These are phyloP conservation scores for Gryllus bimaculatus DNA, from an alignment of 1,140 invertebrate genomes.

Conservation along the genomic window DNA sequence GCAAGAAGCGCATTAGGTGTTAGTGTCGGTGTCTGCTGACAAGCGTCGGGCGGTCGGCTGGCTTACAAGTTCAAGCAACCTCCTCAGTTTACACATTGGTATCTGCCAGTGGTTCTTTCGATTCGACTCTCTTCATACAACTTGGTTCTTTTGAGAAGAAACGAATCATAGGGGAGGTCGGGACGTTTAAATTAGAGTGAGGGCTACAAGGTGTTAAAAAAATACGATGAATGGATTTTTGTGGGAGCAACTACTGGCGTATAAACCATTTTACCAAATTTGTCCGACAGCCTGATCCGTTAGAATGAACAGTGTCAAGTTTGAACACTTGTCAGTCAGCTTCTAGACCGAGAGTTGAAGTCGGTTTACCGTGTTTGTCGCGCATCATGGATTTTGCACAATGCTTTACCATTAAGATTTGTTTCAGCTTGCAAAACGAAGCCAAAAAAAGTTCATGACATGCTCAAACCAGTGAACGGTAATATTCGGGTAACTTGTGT, in stretches of 20 bases:
- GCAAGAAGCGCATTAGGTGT: too few species aligned
- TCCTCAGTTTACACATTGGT: too few species aligned
- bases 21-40: too few species aligned
- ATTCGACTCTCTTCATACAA: too few species aligned
- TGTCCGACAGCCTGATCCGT: background rate
- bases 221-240: background rate
- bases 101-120: too few species aligned
- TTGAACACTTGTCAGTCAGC: background rate
- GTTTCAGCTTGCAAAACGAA: background rate
- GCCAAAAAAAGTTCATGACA: background rate
- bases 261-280: background rate
- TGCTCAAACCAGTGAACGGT: background rate
- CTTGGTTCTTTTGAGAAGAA: too few species aligned
- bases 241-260: background rate
- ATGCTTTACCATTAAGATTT: background rate
- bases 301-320: background rate
- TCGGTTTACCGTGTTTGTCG: background rate
- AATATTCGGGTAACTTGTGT: background rate
- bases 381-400: background rate
- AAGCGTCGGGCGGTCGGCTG: too few species aligned
- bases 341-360: background rate
- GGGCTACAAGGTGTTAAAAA: background rate
- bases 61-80: too few species aligned
- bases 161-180: too few species aligned
- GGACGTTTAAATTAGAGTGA: too few species aligned